Percentiles rank a stretch among this genome's conserved stretches.
phyloP scores from a whole-genome alignment of 2,113 vertebrate species.

The Octodon degus region DNA sequence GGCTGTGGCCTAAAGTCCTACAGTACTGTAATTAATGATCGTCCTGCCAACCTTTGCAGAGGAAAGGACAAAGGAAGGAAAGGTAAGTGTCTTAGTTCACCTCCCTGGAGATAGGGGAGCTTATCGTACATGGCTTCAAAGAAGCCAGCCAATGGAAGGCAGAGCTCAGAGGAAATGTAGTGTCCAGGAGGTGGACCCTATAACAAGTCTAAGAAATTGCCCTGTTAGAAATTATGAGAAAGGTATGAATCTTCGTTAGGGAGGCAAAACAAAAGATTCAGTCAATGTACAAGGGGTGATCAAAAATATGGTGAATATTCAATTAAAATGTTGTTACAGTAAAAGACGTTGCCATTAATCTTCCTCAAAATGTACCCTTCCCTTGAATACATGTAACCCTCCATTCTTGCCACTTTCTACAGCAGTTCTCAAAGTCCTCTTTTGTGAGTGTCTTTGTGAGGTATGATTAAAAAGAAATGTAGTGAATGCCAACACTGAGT shows the following conservation, averaged over 20 bases:
- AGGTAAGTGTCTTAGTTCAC: neutral
- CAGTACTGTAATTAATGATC: neutral
- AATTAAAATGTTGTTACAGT: neutral
- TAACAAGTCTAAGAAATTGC: neutral
- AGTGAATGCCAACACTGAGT: neutral
- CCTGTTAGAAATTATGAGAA: conserved; percentile 15
- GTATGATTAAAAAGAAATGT: neutral
- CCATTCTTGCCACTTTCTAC: neutral
- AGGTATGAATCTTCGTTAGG: neutral
- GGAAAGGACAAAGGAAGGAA: neutral
- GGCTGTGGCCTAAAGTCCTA: neutral
- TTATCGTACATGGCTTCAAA: neutral
- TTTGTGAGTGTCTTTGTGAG: neutral
- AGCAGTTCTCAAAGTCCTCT: neutral
- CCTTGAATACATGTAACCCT: neutral
- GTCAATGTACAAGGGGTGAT: neutral
- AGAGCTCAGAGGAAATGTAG: neutral
- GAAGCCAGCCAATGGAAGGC: neutral
- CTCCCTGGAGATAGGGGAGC: neutral
- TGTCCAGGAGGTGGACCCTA: neutral
- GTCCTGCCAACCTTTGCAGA: neutral
- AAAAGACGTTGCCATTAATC: neutral
- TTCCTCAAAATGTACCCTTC: neutral
- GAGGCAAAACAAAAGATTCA: neutral
- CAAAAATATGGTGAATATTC: neutral